These are phyloP conservation scores for Mobula birostris DNA, from an alignment of 2,113 vertebrate species.

Conservation along the genomic window DNA sequence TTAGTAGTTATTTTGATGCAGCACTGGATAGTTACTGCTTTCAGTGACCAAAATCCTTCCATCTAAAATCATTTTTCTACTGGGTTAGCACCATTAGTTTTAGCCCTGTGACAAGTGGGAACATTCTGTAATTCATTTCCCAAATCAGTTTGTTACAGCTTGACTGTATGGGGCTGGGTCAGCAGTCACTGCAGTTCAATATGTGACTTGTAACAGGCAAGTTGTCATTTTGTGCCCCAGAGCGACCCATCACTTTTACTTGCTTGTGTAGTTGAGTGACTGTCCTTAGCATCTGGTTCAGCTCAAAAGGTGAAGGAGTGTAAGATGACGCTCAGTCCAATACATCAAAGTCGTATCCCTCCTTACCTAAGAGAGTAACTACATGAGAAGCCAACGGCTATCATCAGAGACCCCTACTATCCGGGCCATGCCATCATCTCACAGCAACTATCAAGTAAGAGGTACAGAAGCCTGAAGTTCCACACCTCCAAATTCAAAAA, in stretches of 20 bases:
- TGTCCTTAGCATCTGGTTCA: neutral
- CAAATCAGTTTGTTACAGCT: neutral
- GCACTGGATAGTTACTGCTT: neutral
- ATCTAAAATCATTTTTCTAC: neutral
- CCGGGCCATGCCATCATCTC: no score
- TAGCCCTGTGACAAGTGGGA: neutral
- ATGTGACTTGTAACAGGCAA: neutral
- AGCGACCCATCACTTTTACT: neutral
- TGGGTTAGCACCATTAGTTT: neutral
- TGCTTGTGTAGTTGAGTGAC: neutral
- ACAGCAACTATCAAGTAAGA: no score
- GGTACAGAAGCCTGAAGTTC: no score
- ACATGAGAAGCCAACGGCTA: no score
- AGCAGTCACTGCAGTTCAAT: neutral
- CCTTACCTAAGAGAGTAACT: no score
- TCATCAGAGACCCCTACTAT: no score
- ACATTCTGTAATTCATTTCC: neutral
- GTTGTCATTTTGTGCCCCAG: neutral
- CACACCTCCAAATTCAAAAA: no score
- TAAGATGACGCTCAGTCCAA: neutral
- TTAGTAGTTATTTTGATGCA: neutral
- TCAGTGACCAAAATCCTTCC: neutral
- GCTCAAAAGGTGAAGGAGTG: neutral
- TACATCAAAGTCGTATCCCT: no score
- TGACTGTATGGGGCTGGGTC: neutral